Evolutionary conservation across 2,113 vertebrate species (phyloP), one percentile per base, ranked within the genome.

Genomic region (Ageneiosus marmoratus): DNA sequence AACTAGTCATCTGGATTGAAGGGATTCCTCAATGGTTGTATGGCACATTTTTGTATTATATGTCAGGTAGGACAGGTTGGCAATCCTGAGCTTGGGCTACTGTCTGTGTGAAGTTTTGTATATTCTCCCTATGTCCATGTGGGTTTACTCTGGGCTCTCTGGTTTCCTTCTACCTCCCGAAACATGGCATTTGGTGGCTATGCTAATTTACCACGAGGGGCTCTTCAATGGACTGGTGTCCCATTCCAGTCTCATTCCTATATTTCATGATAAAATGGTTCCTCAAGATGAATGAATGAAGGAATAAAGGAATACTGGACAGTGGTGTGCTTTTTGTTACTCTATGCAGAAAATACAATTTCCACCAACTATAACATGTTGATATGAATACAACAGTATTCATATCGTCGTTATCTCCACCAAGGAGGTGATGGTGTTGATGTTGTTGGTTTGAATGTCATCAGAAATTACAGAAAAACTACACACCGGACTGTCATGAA

Each of bases 251-350:
- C n/a, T n/a, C n/a, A n/a, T n/a, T n/a, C n/a, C n/a, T n/a, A n/a
- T n/a, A n/a, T n/a, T n/a, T n/a, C n/a, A n/a, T n/a, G n/a, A 72
- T 46, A 46, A 72, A 72, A 46, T 48, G 24, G 10, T 72, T 72
- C 20, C 11, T 27, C 8, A 24, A 10, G 34, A 41, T 44, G 5
- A 70, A 46, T 46, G 70, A 73, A 48, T 50, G 69, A 73, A 72
- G 24, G 67, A 70, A 48, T 44, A 11, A 73, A 73, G 15, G 24
- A 50, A 50, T 46, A 41, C 3, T 46, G 12, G 69, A 72, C 11
- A 72, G 5, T 46, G 24, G 22, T 46, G 5, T 20, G 22, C 3
- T 72, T 44, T 70, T 70, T 44, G 37, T 48, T 72, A 72, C 24
- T 15, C 18, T 44, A 41, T n/a, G 34, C 37, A 69, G 20, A 41